Percentiles rank a stretch among this genome's conserved stretches.
These are phyloP conservation scores for Eurystomus glaucurus DNA, from an alignment of 2,797 vertebrate species.

Conservation along the genomic window DNA sequence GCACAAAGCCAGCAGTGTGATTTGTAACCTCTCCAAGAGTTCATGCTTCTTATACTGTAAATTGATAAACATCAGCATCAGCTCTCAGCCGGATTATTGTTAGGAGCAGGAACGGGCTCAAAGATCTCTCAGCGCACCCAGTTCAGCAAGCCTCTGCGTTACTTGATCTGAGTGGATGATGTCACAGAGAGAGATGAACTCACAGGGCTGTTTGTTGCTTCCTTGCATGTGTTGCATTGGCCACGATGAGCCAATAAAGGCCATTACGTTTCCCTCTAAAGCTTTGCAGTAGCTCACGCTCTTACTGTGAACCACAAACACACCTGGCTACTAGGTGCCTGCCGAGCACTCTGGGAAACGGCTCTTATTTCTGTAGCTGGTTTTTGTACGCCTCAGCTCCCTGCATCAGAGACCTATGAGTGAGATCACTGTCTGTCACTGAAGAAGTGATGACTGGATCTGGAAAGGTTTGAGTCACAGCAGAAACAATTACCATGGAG, in stretches of 20 bases:
- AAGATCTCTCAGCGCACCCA: neutral
- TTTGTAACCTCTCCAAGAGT: neutral
- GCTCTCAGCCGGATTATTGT: rapidly evolving
- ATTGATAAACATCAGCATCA: neutral
- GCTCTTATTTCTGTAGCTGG: neutral
- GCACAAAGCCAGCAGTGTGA: neutral
- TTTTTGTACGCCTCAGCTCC: neutral
- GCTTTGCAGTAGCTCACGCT: neutral
- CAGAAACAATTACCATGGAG: neutral
- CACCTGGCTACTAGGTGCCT: neutral
- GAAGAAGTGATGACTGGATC: neutral
- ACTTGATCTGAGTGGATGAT: neutral
- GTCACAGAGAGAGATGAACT: neutral
- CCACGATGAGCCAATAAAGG: neutral
- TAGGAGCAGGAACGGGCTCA: neutral
- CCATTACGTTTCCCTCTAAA: neutral
- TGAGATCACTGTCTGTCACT: neutral
- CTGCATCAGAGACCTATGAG: neutral
- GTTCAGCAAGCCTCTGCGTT: neutral
- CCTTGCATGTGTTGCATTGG: neutral
- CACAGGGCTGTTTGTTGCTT: neutral
- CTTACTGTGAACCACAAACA: neutral
- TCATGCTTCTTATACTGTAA: neutral
- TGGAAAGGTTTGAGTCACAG: neutral
- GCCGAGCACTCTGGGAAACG: neutral